Evolutionary conservation across 2,888 invertebrate species (phyloP).

Genomic region (Acleris laterana): DNA sequence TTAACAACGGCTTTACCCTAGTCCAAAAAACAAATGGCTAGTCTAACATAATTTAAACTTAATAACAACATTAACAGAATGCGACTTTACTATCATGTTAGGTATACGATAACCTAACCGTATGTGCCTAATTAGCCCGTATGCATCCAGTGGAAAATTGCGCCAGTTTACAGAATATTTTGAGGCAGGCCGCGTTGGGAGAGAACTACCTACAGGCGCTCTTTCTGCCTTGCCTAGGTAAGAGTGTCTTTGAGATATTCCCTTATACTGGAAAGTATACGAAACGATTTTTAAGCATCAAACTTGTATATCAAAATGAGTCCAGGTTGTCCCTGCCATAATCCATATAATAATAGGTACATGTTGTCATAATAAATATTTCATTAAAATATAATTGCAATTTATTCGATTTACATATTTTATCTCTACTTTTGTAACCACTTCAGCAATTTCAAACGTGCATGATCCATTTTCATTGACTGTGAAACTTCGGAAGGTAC

Average conservation of each 20-base stretch:
- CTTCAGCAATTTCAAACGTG: no score
- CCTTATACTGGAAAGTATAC: neutral
- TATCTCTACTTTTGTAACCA: no score
- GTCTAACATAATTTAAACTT: neutral
- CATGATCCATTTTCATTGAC: no score
- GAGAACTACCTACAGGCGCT: slow-evolving; percentile 7
- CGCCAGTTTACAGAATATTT: slow-evolving; percentile 14
- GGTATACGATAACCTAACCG: neutral
- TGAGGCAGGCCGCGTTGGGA: slow-evolving; percentile 4
- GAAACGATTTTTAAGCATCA: neutral
- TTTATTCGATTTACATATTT: no score
- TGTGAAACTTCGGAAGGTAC: no score
- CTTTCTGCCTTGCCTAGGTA: slow-evolving; percentile 9
- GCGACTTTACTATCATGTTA: neutral
- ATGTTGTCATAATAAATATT: no score
- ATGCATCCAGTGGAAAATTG: neutral
- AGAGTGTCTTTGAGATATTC: slow-evolving; percentile 6
- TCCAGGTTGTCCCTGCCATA: no score
- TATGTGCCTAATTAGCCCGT: slow-evolving; percentile 12
- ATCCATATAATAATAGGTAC: no score
- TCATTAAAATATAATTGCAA: no score
- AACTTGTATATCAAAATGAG: neutral
- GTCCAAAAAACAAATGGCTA: slow-evolving; percentile 10
- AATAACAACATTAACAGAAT: slow-evolving; percentile 1
- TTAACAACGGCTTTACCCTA: slow-evolving; percentile 15